A percentile compares a stretch with the other conserved stretches of the same genome.
phyloP scores from a whole-genome alignment of 1,140 invertebrate species.

The Philotrypesis tridentata region DNA sequence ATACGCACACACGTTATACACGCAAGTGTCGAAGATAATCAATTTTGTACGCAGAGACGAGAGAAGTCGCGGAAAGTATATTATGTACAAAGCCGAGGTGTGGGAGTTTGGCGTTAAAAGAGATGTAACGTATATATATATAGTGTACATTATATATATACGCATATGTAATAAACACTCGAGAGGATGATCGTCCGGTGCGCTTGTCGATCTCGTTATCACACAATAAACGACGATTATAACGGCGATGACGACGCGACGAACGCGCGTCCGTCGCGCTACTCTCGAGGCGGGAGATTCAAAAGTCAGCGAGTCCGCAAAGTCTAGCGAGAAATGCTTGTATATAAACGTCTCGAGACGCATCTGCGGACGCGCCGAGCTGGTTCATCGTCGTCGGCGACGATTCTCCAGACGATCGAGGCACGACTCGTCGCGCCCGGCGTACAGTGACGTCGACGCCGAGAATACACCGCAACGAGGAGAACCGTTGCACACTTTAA shows the following conservation, averaged over 20 bases:
- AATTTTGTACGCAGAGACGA: not conserved
- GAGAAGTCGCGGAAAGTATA: no score
- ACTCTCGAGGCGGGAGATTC: not conserved
- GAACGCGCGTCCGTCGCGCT: slow-evolving; percentile 4
- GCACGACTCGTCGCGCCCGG: not conserved
- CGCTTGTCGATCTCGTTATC: slow-evolving; percentile 9
- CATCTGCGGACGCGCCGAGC: not conserved
- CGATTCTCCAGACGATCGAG: not conserved
- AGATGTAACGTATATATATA: slow-evolving; percentile 31
- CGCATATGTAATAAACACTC: no score
- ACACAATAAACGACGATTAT: no score
- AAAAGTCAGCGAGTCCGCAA: no score
- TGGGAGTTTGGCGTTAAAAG: no score
- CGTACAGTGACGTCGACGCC: no score
- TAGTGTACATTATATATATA: slow-evolving; percentile 3
- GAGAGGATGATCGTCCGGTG: not conserved
- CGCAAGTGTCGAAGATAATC: no score
- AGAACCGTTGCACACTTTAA: not conserved
- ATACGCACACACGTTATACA: no score
- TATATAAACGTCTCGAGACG: not conserved
- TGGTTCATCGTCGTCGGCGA: not conserved
- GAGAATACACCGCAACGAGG: no score
- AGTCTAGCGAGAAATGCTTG: not conserved
- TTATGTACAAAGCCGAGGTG: no score
- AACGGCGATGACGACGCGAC: not conserved